Evolutionary conservation across 2,888 invertebrate species (phyloP), one percentile per base, ranked within the genome.

Genomic region (Aelia acuminata): DNA sequence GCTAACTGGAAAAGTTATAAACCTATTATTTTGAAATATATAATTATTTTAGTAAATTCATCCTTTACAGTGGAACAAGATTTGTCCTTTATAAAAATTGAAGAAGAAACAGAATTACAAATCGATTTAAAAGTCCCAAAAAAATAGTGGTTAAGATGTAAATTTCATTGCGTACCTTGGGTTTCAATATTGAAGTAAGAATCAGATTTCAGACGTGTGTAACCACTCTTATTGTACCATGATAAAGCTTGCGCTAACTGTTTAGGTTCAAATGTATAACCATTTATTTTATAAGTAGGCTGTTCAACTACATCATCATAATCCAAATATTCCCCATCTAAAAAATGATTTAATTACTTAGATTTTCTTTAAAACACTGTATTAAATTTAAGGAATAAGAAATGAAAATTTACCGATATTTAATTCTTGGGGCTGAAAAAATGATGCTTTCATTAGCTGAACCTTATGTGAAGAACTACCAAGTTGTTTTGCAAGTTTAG

Each of bases 401-500:
- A 53, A 85, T 39, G 63, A 35, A 48, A 47, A 48, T 85, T 63
- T 84, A 90, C 90, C 90, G 35, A 90, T 88, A 85, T 89, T 89
- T 39, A 89, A 84, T 43, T 90, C 89, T 10, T 84, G 86, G 18
- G 80, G 88, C 48, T 90, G 89, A 85, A 90, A 97, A 87, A 97
- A 94, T 0, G 96, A 96, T 0, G 96, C 96, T 92, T 97, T 97
- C 97, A 97, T 97, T 0, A 96, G 93, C 91, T 97, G 97, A 49
- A 97, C 93, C 91, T 94, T 95, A 90, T 96, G 95, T 26, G 95
- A 94, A 90, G 94, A 94, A 0, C 94, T 93, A 57, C 95, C 94
- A 87, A 94, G 93, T n/a, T 95, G 92, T 0, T 94, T 93, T 0
- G 95, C 95, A 89, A 95, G 91, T 84, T 94, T 93, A 3, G 94